A percentile compares a stretch with the other conserved stretches of the same genome.
phyloP scores from a whole-genome alignment of 1,140 invertebrate genomes.

The Ooceraea biroi region DNA sequence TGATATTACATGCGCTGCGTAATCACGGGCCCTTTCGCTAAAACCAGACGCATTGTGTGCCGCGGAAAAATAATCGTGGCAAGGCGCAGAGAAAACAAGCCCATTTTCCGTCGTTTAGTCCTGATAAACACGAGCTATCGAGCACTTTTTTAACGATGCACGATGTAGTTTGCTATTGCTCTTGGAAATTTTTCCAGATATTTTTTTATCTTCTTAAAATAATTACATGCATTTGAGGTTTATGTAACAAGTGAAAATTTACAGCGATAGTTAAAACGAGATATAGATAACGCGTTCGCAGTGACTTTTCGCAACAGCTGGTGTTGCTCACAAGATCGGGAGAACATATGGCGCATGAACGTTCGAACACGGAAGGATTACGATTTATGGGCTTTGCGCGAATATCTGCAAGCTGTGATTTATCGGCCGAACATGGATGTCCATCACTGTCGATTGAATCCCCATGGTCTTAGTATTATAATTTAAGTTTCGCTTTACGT shows the following conservation, averaged over 20 bases:
- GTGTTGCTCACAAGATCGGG: slow-evolving; percentile 16
- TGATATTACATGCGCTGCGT: slow-evolving; percentile 4
- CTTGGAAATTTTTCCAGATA: not conserved
- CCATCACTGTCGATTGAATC: slow-evolving; percentile 43
- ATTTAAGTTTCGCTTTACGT: slow-evolving; percentile 60
- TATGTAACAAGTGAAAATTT: not conserved
- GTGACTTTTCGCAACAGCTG: slow-evolving; percentile 20
- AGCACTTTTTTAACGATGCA: not conserved
- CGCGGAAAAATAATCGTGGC: not conserved
- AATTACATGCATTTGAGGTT: not conserved
- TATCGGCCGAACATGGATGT: slow-evolving; percentile 43
- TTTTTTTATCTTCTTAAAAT: not conserved
- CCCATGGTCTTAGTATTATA: slow-evolving; percentile 19
- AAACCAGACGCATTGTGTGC: not conserved
- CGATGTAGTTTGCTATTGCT: too few relatives aligned
- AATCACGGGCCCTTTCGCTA: not conserved
- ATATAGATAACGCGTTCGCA: slow-evolving; percentile 21
- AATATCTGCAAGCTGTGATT: slow-evolving; percentile 50
- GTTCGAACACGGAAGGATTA: slow-evolving; percentile 47
- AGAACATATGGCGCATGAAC: slow-evolving; percentile 27
- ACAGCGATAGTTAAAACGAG: not conserved
- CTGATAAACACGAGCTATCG: not conserved
- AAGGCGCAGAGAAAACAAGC: slow-evolving; percentile 7
- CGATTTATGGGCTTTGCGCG: slow-evolving; percentile 41
- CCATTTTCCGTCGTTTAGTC: not conserved